Evolutionary conservation across 2,888 invertebrate genomes (phyloP), one percentile per base, ranked within the genome.

Genomic region (Callinectes sapidus): DNA sequence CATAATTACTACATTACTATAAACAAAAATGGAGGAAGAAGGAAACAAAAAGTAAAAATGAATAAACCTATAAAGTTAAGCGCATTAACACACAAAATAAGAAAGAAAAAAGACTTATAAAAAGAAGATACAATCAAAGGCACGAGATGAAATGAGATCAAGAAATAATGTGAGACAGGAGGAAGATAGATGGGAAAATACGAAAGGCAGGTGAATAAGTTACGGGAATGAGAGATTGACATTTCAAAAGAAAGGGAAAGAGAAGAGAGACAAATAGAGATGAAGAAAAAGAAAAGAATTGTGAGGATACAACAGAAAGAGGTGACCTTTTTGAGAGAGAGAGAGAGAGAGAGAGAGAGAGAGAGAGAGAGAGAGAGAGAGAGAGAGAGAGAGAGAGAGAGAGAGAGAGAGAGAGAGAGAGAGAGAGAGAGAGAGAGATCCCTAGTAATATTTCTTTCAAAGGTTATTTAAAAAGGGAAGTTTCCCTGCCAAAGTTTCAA

Each of bases 291-390:
- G 61, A 23, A 61, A 61, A 61, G 61, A 61, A 2, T 18, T 48
- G 6, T 18, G 0, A 23, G 18, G 18, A 61, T 16, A 23, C 3
- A 61, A 61, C 18, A 10, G 18, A 61, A 61, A 18, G 0, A 18
- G 5, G 61, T 61, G 61, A 61, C 61, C 61, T 61, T 61, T 55
- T 61, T 23, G 23, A 8, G 71, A 71, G 71, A 71, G 71, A 71
- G 71, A 71, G 71, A 71, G 71, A 71, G 71, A 71, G 71, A 86
- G 86, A 86, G 86, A 86, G 86, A 86, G 86, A 86, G 86, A 86
- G 86, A 86, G 86, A 86, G 86, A 86, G 86, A 86, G 86, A 86
- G 86, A 86, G 86, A 86, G 86, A 86, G 86, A 86, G 86, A 86
- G 13, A 86, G 71, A n/a, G 71, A 61, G 61, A 61, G 23, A 61